phyloP scores from a whole-genome alignment of 1,140 invertebrate species.

The Eulimnadia texana region DNA sequence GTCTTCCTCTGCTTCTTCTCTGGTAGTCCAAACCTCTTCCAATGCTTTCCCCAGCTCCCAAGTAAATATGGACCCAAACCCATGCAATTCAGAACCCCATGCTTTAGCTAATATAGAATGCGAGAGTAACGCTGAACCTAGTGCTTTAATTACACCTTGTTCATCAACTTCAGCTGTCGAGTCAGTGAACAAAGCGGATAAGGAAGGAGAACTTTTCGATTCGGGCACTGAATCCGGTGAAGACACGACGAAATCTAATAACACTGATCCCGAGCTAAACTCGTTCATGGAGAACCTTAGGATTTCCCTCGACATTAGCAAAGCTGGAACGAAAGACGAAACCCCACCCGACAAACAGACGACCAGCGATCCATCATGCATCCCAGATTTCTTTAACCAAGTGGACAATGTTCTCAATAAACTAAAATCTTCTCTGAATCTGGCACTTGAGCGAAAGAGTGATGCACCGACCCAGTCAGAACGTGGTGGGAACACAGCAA shows the following conservation, averaged over 20 bases:
- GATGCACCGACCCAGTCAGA: slow-evolving; percentile 27
- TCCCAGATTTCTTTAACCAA: slow-evolving; percentile 45
- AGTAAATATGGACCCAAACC: too few relatives aligned
- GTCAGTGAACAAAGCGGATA: not conserved
- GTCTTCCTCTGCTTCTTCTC: not conserved
- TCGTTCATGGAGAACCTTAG: slow-evolving; percentile 26
- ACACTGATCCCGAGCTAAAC: slow-evolving; percentile 21
- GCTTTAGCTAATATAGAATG: not conserved
- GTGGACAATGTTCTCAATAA: slow-evolving; percentile 59
- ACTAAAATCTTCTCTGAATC: slow-evolving; percentile 51
- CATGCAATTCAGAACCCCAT: slow-evolving; percentile 9
- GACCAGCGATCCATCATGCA: slow-evolving; percentile 23
- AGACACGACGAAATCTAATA: slow-evolving; percentile 28
- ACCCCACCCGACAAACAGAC: slow-evolving; percentile 22
- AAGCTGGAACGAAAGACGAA: not conserved
- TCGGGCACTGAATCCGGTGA: slow-evolving; percentile 52
- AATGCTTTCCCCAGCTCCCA: too few relatives aligned
- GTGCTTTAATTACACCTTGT: not conserved
- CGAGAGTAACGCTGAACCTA: not conserved
- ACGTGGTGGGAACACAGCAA: not conserved
- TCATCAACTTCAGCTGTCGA: too few relatives aligned
- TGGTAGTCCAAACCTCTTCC: too few relatives aligned
- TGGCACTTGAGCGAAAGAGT: slow-evolving; percentile 23
- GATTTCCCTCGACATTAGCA: slow-evolving; percentile 20
- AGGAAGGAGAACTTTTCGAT: slow-evolving; percentile 28